Percentiles rank a stretch among this genome's conserved stretches.
These are phyloP conservation scores for Petrocephalus sullivani DNA, from an alignment of 2,797 vertebrate species.

Conservation along the genomic window DNA sequence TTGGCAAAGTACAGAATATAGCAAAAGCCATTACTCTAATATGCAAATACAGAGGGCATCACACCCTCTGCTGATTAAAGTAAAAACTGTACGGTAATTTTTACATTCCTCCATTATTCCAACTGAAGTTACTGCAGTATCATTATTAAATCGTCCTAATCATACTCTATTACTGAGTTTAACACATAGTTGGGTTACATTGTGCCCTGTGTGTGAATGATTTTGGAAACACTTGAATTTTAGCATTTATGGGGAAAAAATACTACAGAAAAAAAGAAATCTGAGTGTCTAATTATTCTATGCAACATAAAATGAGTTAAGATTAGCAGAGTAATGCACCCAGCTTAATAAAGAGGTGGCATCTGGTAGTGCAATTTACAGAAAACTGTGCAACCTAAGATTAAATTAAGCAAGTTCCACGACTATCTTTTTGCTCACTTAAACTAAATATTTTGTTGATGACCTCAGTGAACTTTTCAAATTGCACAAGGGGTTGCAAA, in stretches of 20 bases:
- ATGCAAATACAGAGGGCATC: conserved; percentile 43
- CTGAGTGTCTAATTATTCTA: not conserved
- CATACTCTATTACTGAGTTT: not conserved
- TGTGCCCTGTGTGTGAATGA: not conserved
- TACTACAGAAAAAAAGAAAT: conserved; percentile 7
- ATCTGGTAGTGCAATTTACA: conserved; percentile 62
- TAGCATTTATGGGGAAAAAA: conserved; percentile 4
- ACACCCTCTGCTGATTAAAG: conserved; percentile 13
- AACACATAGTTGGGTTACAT: conserved; percentile 1
- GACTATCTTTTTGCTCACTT: conserved; percentile 5
- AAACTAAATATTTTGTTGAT: conserved; percentile 10
- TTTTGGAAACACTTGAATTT: conserved; percentile 12
- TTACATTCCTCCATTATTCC: conserved; percentile 4
- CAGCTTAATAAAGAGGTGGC: conserved; percentile 32
- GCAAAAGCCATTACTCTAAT: conserved; percentile 49
- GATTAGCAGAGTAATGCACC: too few relatives aligned
- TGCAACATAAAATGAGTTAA: not conserved
- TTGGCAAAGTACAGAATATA: conserved; percentile 71
- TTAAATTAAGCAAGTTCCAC: not conserved
- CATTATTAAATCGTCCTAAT: not conserved
- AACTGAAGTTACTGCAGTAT: not conserved
- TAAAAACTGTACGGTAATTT: conserved; percentile 7
- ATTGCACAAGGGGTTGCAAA: conserved; percentile 5
- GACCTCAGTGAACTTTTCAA: conserved; percentile 11
- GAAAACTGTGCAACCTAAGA: conserved; percentile 25